Percentiles rank a stretch among this genome's conserved stretches.
These are phyloP conservation scores for Lottia gigantea DNA, from an alignment of 2,888 invertebrate genomes.

Conservation along the genomic window DNA sequence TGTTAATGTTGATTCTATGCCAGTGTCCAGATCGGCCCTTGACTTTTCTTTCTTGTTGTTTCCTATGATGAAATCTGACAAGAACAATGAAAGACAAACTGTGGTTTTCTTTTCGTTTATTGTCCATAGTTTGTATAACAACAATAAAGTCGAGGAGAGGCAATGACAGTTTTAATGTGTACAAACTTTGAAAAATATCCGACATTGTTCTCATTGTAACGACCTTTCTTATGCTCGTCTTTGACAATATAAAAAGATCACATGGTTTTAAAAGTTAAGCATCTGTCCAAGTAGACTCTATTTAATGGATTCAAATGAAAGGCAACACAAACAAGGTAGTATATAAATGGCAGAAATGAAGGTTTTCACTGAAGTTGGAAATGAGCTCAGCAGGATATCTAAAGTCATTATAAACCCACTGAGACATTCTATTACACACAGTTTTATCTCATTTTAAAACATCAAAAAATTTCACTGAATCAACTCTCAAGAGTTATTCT, in stretches of 20 bases:
- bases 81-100: too few relatives aligned
- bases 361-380: not conserved
- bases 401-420: not conserved
- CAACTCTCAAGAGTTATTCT: too few relatives aligned
- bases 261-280: slow-evolving; percentile 2
- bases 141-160: not conserved
- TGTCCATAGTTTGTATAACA: not conserved
- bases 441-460: too few relatives aligned
- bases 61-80: too few relatives aligned
- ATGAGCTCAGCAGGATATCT: not conserved
- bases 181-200: slow-evolving; percentile 11
- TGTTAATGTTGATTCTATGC: too few relatives aligned
- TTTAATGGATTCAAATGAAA: not conserved
- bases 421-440: not conserved
- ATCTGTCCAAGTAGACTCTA: not conserved
- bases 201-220: not conserved
- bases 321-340: not conserved
- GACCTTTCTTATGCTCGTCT: not conserved
- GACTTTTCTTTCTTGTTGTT: too few relatives aligned
- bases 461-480: too few relatives aligned
- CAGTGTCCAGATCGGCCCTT: too few relatives aligned
- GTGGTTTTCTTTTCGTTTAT: too few relatives aligned
- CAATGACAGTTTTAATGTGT: not conserved
- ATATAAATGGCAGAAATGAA: not conserved
- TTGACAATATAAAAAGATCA: not conserved